These are phyloP conservation scores for Reticulitermes lucifugus DNA, from an alignment of 2,888 invertebrate genomes.

Conservation along the genomic window DNA sequence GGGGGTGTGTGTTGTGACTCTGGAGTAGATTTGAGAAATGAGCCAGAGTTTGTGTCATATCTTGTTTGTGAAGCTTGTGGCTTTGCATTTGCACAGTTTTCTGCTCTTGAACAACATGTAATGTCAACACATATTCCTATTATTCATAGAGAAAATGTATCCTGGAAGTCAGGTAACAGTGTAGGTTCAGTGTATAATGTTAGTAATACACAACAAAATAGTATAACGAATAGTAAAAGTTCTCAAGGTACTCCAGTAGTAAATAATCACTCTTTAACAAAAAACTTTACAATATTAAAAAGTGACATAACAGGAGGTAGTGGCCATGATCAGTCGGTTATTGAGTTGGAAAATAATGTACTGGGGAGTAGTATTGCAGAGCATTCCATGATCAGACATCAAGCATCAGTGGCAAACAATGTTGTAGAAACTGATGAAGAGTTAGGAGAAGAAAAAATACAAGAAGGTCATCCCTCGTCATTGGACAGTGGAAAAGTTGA, in stretches of 20 bases:
- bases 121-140: background rate
- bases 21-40: background rate
- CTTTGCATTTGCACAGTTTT: slow-evolving; percentile 1
- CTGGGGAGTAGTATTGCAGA: background rate
- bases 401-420: background rate
- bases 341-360: background rate
- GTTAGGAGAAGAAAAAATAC: background rate
- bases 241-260: background rate
- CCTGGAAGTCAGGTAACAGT: background rate
- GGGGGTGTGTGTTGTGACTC: slow-evolving; percentile 10
- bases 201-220: background rate
- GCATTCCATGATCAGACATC: background rate
- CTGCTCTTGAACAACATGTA: slow-evolving; percentile 6
- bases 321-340: background rate
- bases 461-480: background rate
- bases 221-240: background rate
- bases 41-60: background rate
- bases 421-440: background rate
- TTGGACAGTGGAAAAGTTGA: background rate
- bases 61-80: slow-evolving; percentile 26
- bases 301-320: background rate
- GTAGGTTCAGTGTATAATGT: background rate
- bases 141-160: background rate
- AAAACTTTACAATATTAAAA: background rate
- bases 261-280: background rate